phyloP scores from a whole-genome alignment of 2,888 invertebrate genomes.

The Notodonta ziczac region DNA sequence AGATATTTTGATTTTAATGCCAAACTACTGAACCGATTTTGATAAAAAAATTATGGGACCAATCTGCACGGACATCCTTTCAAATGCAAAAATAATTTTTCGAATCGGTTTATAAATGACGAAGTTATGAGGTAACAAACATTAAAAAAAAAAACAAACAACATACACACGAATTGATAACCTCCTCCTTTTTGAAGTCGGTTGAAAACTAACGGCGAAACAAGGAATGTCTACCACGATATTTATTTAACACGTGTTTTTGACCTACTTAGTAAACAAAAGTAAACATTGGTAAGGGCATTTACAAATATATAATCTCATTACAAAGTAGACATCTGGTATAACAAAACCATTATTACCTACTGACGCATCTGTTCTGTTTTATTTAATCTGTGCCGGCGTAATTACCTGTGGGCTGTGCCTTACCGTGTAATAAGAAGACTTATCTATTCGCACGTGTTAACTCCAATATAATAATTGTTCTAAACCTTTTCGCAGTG shows the following conservation, averaged over 20 bases:
- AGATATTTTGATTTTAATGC: no score
- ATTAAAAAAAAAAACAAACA: no score
- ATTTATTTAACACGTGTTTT: neutral
- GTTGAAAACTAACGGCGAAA: no score
- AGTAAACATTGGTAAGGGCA: neutral
- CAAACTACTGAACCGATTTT: no score
- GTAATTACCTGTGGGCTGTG: constrained; percentile 3
- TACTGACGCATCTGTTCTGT: neutral
- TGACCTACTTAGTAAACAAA: neutral
- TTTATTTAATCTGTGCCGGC: constrained; percentile 3
- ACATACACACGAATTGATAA: no score
- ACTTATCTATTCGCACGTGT: neutral
- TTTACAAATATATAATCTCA: neutral
- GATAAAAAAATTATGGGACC: no score
- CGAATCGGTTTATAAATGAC: no score
- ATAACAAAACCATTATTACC: neutral
- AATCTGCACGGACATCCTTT: no score
- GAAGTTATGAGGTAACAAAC: no score
- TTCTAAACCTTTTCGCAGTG: neutral
- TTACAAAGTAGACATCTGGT: neutral
- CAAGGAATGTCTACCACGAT: no score
- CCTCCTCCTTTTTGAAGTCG: no score
- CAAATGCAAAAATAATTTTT: no score
- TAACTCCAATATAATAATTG: neutral
- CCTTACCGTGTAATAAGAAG: neutral